Evolutionary conservation across 1,140 invertebrate genomes (phyloP).

Genomic region (Temnothorax nylanderi): DNA sequence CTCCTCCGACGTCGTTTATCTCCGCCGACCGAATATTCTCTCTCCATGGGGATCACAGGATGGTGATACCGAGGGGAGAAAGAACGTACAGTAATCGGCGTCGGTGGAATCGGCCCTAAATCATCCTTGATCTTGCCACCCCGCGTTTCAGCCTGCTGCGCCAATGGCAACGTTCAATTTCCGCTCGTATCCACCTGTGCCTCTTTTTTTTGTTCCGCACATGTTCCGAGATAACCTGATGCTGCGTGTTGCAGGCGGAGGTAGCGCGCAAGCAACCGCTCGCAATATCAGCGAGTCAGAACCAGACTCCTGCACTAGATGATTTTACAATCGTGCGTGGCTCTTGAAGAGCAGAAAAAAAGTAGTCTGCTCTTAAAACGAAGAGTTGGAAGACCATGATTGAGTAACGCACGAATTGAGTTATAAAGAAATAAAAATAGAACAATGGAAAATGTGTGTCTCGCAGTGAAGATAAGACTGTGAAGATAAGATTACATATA

Average conservation of each 20-base stretch:
- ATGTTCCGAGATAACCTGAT: slow-evolving; percentile 52
- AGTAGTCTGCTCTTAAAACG: neutral
- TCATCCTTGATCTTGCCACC: slow-evolving; percentile 34
- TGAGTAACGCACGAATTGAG: neutral
- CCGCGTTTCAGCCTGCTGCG: slow-evolving; percentile 10
- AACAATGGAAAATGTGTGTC: neutral
- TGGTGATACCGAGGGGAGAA: slow-evolving; percentile 8
- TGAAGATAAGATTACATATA: neutral
- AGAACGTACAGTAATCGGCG: slow-evolving; percentile 19
- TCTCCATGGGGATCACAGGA: neutral
- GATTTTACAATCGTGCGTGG: neutral
- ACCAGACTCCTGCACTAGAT: neutral
- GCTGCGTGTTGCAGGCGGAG: slow-evolving; percentile 30
- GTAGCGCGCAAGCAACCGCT: neutral
- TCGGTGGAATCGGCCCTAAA: slow-evolving; percentile 44
- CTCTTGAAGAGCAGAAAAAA: neutral
- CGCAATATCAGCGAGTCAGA: neutral
- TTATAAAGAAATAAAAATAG: neutral
- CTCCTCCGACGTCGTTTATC: neutral
- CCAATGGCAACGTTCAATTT: slow-evolving; percentile 53
- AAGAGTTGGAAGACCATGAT: neutral
- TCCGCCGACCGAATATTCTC: neutral
- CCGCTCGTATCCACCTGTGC: slow-evolving; percentile 54
- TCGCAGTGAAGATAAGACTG: neutral
- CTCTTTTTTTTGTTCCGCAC: slow-evolving; percentile 22